Evolutionary conservation across 2,113 vertebrate species (phyloP).

Genomic region (Pelecanus crispus): DNA sequence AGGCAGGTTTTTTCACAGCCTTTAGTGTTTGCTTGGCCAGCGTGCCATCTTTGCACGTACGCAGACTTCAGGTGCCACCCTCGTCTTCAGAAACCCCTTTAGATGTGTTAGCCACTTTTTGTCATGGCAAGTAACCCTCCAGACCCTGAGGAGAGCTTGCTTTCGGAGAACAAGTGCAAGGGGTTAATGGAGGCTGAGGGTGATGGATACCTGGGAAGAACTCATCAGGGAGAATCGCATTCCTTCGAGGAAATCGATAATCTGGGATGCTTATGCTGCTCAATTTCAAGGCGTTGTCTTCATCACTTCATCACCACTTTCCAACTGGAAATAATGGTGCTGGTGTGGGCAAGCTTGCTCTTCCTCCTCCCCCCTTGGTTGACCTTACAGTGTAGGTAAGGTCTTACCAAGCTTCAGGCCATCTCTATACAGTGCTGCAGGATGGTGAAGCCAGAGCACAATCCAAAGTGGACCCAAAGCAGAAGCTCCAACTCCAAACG

Average conservation of each 20-base stretch:
- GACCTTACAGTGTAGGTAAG: rapidly evolving
- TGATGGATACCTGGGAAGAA: background rate
- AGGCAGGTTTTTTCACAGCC: too few species aligned
- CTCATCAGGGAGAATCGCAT: background rate
- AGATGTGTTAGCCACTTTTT: background rate
- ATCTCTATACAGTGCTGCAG: background rate
- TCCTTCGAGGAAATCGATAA: background rate
- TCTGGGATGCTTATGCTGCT: background rate
- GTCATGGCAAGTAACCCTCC: background rate
- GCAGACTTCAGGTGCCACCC: background rate
- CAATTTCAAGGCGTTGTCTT: background rate
- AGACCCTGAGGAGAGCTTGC: background rate
- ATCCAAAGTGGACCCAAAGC: background rate
- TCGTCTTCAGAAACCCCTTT: background rate
- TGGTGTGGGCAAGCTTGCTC: background rate
- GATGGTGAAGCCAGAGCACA: background rate
- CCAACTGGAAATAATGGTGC: background rate
- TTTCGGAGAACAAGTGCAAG: background rate
- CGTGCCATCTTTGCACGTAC: rapidly evolving
- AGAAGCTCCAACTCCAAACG: background rate
- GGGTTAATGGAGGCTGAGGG: background rate
- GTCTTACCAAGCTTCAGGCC: background rate
- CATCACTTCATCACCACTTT: background rate
- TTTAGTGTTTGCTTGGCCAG: background rate
- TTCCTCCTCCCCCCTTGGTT: background rate